Base-by-base conservation (phyloP, 2,888 invertebrate species). In the Nymphalis polychloros region DNA sequence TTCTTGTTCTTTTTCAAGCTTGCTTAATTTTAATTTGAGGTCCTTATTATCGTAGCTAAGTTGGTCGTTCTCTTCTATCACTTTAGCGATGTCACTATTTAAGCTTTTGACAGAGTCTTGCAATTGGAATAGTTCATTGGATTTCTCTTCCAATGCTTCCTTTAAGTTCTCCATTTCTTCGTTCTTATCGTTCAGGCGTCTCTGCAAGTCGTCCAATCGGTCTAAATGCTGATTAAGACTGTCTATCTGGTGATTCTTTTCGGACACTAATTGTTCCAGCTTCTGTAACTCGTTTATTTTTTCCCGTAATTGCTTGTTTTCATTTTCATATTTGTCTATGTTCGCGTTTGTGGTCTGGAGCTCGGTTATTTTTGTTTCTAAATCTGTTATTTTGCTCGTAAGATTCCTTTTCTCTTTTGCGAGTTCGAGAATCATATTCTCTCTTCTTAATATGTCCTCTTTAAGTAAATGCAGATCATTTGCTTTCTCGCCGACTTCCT, bases 321-420 rank as follows among this genome's bases (percentile, higher is more conserved):
- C 93, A 1, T 79, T 79, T 83, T 90, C 90, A 73, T 77, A 84
- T 71, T 86, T 88, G 67, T 89, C 88, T 70, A 89, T 77, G 35
- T 80, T 75, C 13, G 81, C 85, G 71, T 90, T 92, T 72, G 88
- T 87, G 71, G 87, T 90, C 67, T 91, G 88, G 59, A 93, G 76
- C 70, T 93, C 93, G 59, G 92, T 88, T 52, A 91, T 86, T 78
- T 92, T 93, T 19, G 93, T 86, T 76, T 93, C 93, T 48, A 94
- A 72, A 77, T 93, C 93, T n/a, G 88, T 81, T 74, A 87, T 78
- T 78, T 84, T 87, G 68, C 87, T 88, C 1, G 93, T 93, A 67
- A 94, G 77, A 70, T 91, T 93, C 19, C 93, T 90, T 78, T 94
- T 94, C 72, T 94, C 94, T 81, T 93, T 93, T 7, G 94, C 92